Percentiles rank a stretch among this genome's conserved stretches.
phyloP scores from a whole-genome alignment of 37 sponge, comb jelly and placozoan species.

The Aplysina aerophoba region DNA sequence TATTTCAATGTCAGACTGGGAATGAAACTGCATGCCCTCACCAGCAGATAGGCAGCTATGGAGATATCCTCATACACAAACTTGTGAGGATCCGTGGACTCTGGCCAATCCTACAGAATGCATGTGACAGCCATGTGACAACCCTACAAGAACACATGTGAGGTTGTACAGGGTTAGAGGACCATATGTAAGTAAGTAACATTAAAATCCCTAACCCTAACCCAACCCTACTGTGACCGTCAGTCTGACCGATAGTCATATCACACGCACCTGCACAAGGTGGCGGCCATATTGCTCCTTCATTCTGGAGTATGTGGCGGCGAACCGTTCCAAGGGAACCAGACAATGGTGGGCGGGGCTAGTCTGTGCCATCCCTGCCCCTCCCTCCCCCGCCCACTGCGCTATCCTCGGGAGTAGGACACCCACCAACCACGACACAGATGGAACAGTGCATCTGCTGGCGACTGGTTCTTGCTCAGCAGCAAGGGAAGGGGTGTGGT shows the following conservation, averaged over 20 bases:
- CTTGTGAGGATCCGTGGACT: conserved; percentile 91
- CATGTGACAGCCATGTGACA: background rate
- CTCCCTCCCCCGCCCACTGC: conserved; percentile 52
- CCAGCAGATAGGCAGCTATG: conserved; percentile 94
- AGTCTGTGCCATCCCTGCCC: background rate
- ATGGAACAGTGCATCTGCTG: conserved; percentile 34
- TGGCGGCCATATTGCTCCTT: conserved; percentile 84
- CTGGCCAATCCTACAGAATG: conserved; percentile 81
- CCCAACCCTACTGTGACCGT: no score
- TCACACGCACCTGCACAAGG: conserved; percentile 59
- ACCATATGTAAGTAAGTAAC: background rate
- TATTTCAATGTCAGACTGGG: background rate
- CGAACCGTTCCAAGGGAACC: conserved; percentile 64
- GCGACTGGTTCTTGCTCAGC: background rate
- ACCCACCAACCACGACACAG: conserved; percentile 63
- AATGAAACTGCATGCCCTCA: conserved; percentile 30
- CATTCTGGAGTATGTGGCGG: conserved; percentile 59
- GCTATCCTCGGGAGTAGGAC: conserved; percentile 72
- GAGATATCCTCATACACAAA: conserved; percentile 97
- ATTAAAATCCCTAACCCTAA: background rate
- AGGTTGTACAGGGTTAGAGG: background rate
- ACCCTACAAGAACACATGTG: background rate
- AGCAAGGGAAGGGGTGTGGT: no score
- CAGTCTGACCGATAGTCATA: no score
- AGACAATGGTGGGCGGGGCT: background rate